Base-by-base conservation (phyloP, 2,888 invertebrate species). In the Agrochola macilenta region DNA sequence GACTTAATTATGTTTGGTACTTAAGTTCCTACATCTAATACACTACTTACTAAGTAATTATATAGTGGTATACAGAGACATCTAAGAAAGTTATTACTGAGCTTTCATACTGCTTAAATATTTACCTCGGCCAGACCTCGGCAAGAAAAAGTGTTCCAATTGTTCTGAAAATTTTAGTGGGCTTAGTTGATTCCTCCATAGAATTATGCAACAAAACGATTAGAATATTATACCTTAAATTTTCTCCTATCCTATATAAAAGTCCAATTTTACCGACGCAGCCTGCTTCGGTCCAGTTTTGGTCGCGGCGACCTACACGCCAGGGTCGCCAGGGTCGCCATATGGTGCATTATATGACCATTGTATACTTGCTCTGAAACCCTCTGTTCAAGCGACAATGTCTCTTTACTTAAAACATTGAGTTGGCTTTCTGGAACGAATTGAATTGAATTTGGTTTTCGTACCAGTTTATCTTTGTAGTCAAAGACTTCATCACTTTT, bases 241-340 rank as follows among this genome's bases (percentile, higher is more conserved):
- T 69, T n/a, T 39, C n/a, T n/a, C n/a, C 57, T n/a, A n/a, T n/a
- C 12, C n/a, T 7, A 57, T 39, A 69, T 69, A n/a, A 69, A 57
- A 57, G 57, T 39, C n/a, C 11, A 57, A 57, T 69, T 57, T 57
- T 57, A 57, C 69, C 57, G 12, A 69, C 4, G n/a, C 54, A 12
- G 7, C 17, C 54, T 11, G n/a, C 17, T n/a, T 54, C 35, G 35
- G 54, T 54, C 35, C 57, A 57, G 57, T 69, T 69, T 57, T 57
- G n/a, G 57, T n/a, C 17, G 57, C 35, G 2, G 39, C 65, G 76
- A 81, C 61, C 46, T 68, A 58, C 23, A 61, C 81, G 84, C 54
- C 85, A 87, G 73, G 85, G 84, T 78, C 83, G 57, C 69, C 72
- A 17, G 66, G 71, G 66, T 72, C 63, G 70, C 87, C 87, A 87